These are phyloP conservation scores for Drosophila kuntzei DNA, from an alignment of 2,888 invertebrate genomes.

Conservation along the genomic window DNA sequence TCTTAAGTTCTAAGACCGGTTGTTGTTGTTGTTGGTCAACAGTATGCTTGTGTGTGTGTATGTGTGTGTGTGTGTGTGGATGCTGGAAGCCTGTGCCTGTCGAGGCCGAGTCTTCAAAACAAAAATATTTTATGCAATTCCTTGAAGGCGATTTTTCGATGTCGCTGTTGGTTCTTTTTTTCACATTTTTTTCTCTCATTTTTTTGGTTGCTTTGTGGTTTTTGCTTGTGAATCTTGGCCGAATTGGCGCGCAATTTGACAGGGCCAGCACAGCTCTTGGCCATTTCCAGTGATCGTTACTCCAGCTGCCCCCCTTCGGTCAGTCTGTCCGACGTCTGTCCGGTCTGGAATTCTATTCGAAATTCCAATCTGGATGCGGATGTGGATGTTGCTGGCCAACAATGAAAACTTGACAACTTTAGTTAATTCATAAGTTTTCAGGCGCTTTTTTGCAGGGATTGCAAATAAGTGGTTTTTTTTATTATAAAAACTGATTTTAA, in stretches of 20 bases:
- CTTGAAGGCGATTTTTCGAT: constrained; percentile 74
- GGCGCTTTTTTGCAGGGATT: too few species aligned
- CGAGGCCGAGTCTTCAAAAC: constrained; percentile 75
- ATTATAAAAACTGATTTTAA: too few species aligned
- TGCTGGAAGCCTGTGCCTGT: constrained; percentile 61
- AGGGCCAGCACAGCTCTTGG: constrained; percentile 35
- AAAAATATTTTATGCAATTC: constrained; percentile 80
- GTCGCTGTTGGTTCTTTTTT: constrained; percentile 30
- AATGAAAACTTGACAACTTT: constrained; percentile 11
- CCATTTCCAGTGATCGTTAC: constrained; percentile 28
- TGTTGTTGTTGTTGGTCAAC: constrained; percentile 72
- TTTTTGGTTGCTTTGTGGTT: constrained; percentile 19
- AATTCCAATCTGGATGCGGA: constrained; percentile 43
- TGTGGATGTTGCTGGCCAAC: constrained; percentile 18
- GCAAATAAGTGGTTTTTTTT: too few species aligned
- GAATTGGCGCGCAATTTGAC: constrained; percentile 83
- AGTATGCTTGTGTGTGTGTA: constrained; percentile 23
- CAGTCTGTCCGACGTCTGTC: too few species aligned
- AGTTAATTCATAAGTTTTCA: constrained; percentile 18
- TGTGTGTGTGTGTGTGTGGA: constrained; percentile 25
- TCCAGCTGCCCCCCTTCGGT: constrained; percentile 44
- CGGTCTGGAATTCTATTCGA: constrained; percentile 60
- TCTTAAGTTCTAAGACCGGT: constrained; percentile 66
- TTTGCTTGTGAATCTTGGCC: constrained; percentile 51
- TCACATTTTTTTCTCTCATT: constrained; percentile 1